A percentile compares a stretch with the other conserved stretches of the same genome.
phyloP scores from a whole-genome alignment of 1,140 invertebrate species.

The Odontomachus brunneus region DNA sequence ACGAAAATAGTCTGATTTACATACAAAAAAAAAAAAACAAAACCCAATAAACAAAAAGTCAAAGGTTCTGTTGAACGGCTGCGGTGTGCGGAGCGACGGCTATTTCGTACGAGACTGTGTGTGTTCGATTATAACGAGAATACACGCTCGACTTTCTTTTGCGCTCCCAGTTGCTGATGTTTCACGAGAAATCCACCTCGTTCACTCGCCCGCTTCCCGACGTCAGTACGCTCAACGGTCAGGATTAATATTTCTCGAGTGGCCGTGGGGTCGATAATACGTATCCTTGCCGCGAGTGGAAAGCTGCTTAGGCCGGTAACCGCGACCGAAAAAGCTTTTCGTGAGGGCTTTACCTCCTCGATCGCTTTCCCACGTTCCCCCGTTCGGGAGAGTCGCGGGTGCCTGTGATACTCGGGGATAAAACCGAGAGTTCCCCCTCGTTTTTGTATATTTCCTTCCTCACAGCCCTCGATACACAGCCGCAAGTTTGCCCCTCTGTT shows the following conservation, averaged over 20 bases:
- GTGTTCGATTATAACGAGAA: constrained; percentile 22
- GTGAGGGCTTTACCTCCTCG: constrained; percentile 35
- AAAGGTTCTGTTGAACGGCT: no score
- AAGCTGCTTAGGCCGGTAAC: constrained; percentile 44
- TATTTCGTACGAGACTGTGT: background rate
- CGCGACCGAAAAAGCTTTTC: constrained; percentile 51
- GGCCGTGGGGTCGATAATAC: constrained; percentile 46
- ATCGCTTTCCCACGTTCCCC: constrained; percentile 8
- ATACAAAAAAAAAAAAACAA: no score
- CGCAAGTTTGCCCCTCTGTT: background rate
- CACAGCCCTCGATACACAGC: constrained; percentile 27
- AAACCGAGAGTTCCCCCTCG: constrained; percentile 26
- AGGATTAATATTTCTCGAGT: constrained; percentile 56
- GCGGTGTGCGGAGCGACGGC: background rate
- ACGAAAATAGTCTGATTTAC: no score
- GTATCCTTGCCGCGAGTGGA: constrained; percentile 49
- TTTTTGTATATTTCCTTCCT: constrained; percentile 31
- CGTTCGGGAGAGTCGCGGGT: constrained; percentile 29
- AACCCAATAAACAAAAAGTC: no score
- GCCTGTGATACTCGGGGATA: constrained; percentile 48
- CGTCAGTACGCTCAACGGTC: constrained; percentile 36
- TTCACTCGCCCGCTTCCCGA: background rate
- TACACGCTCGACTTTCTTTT: background rate
- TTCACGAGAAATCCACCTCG: constrained; percentile 22
- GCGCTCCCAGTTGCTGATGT: background rate